Conservation (phyloP, 2,797 vertebrate species). For the Pseudochirops cupreus region DNA sequence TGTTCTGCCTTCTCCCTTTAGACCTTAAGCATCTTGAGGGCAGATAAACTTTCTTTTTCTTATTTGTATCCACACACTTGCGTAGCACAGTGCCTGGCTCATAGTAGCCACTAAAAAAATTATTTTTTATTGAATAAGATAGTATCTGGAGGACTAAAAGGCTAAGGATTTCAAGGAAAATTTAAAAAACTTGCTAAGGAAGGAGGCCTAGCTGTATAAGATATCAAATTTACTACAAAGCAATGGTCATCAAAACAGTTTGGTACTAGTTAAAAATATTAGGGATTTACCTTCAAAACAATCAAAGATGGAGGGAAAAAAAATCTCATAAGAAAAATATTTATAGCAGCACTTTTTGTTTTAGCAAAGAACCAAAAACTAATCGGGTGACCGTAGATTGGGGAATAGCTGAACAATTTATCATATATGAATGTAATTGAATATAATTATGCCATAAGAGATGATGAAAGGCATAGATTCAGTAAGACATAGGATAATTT, state of each 20-base stretch:
- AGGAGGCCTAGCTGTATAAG: not conserved
- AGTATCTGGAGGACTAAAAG: not conserved
- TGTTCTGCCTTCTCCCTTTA: not conserved
- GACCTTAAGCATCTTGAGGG: not conserved
- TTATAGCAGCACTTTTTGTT: not conserved
- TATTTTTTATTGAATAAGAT: not conserved
- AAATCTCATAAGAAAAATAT: not conserved
- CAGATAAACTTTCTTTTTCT: not conserved
- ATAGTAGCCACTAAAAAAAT: not conserved
- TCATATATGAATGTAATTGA: not conserved
- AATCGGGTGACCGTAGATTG: not conserved
- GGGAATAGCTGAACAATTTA: not conserved
- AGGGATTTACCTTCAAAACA: not conserved
- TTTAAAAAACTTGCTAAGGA: not conserved
- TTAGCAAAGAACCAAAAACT: not conserved
- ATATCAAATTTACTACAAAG: not conserved
- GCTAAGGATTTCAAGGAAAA: not conserved
- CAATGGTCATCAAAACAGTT: not conserved
- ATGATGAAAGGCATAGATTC: not conserved
- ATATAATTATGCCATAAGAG: not conserved
- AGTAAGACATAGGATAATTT: not conserved
- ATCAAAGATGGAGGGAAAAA: not conserved
- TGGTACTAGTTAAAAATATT: not conserved
- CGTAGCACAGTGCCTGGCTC: not conserved
- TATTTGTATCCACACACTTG: not conserved